A percentile compares a stretch with the other conserved stretches of the same genome.
phyloP scores from a whole-genome alignment of 2,888 invertebrate genomes.

The Aproaerema taeniolella region DNA sequence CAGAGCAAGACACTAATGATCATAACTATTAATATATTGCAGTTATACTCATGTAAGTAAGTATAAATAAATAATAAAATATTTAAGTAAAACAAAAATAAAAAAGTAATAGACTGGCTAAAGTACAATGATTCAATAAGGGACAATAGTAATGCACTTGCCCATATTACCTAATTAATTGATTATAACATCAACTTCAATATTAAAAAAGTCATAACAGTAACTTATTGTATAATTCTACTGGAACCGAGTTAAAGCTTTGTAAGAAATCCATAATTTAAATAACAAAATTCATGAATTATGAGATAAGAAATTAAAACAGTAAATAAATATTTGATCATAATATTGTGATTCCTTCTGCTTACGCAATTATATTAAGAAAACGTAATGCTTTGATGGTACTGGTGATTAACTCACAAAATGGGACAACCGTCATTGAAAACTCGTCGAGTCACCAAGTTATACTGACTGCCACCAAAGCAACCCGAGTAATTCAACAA shows the following conservation, averaged over 20 bases:
- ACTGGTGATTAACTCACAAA: too few relatives aligned
- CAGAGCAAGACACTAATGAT: conserved; percentile 41
- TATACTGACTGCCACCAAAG: conserved; percentile 67
- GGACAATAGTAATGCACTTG: conserved; percentile 76
- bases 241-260: conserved; percentile 78
- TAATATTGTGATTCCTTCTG: conserved; percentile 55
- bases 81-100: conserved; percentile 74
- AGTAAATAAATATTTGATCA: conserved; percentile 77
- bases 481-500: conserved; percentile 70
- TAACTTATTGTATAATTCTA: conserved; percentile 76
- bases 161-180: conserved; percentile 75
- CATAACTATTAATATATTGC: conserved; percentile 47
- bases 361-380: conserved; percentile 44
- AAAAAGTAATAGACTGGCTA: conserved; percentile 66
- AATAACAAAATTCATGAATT: conserved; percentile 74
- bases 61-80: conserved; percentile 78
- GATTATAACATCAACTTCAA: conserved; percentile 76
- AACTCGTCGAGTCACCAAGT: too few relatives aligned
- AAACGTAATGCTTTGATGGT: conserved; percentile 49
- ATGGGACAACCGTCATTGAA: too few relatives aligned
- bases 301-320: conserved; percentile 69
- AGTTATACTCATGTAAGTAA: conserved; percentile 48
- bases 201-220: conserved; percentile 73
- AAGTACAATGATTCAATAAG: conserved; percentile 70
- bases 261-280: conserved; percentile 75